Conservation (phyloP, 2,797 vertebrate genomes). For the Enteromius radiatus region DNA sequence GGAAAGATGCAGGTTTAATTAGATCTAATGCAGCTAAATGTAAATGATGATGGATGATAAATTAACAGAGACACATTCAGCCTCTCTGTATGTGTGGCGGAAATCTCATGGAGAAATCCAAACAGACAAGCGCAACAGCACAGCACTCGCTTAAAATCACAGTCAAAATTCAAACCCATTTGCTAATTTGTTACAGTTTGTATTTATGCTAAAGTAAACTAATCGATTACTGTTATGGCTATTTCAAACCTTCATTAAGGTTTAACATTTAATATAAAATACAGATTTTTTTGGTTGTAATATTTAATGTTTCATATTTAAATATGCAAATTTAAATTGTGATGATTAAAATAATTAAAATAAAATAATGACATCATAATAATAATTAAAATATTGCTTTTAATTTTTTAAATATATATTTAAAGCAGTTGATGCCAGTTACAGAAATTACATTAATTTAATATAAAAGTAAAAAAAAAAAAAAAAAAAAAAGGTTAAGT, state of each 20-base stretch:
- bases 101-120: slow-evolving; percentile 7
- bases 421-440: neutral
- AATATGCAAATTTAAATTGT: neutral
- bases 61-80: slow-evolving; percentile 1
- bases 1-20: slow-evolving; percentile 8
- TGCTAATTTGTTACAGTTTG: slow-evolving; percentile 8
- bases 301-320: neutral
- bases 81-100: neutral
- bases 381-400: neutral
- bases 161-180: neutral
- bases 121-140: slow-evolving; percentile 19
- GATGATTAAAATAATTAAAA: neutral
- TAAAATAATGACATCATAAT: no score
- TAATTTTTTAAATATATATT: neutral
- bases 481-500: neutral
- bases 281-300: neutral
- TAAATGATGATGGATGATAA: slow-evolving; percentile 36
- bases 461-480: neutral
- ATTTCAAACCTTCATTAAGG: neutral
- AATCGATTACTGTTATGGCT: neutral
- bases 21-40: slow-evolving; percentile 11
- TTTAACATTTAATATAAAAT: neutral
- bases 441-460: neutral
- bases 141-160: neutral
- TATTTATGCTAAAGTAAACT: neutral